Base-by-base conservation (phyloP, 23 tunicate species). In the Halocynthia roretzi region DNA sequence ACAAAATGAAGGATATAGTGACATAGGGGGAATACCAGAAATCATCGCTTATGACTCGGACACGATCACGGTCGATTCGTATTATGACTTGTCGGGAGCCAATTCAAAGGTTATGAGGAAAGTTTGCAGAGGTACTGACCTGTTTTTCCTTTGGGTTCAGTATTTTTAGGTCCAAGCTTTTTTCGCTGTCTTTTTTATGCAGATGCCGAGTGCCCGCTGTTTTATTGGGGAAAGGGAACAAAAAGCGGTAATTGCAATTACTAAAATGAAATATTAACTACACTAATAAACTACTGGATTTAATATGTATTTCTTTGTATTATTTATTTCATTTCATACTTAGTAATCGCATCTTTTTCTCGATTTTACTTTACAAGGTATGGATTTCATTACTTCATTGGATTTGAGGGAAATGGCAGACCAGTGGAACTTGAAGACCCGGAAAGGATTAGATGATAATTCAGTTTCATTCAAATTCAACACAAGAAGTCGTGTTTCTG, bases 391-490 rank as follows among this genome's bases (percentile, higher is more conserved):
- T 1, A 48, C 22, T 10, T 11, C 70, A 15, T 20, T 65, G 70
- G 31, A 65, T 65, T 48, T 65, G 10, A 40, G 19, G 9, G 70
- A 9, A 65, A 11, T 20, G 22, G 15, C 70, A 11, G 70, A 65
- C 31, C 48, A 65, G 31, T 20, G 22, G 70, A 11, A 65, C 22
- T 65, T 65, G 5, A 65, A 15, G 31, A 65, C 31, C 48, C 22
- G 70, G 31, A 65, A 65, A 65, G 70, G 70, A 65, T 20, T 65
- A 6, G 70, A 11, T 15, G 70, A 65, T 10, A 15, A 65, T 65
- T 65, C 70, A 15, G 10, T 65, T 10, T 65, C 70, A 10, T 65
- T 20, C 70, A 11, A 48, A 65, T 65, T 65, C 31, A 40, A 65
- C 10, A 48, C 48, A 65, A 65, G 70, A 48, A 65, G 48, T 10